Evolutionary conservation across 23 tunicate genomes (phyloP), one percentile per base, ranked within the genome.

Genomic region (Corella eumyota): DNA sequence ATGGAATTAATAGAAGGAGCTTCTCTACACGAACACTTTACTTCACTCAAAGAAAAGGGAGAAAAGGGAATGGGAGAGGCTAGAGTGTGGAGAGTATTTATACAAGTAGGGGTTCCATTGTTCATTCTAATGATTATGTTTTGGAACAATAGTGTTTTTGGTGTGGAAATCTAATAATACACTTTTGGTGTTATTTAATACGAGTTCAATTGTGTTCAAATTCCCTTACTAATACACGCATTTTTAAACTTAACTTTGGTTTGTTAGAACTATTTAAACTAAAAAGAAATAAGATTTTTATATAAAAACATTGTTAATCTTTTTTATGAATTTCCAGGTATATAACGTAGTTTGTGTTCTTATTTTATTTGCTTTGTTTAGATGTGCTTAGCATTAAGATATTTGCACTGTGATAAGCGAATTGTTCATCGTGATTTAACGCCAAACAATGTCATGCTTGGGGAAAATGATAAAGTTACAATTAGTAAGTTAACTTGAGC

Each of bases 1-100:
- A 88, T 88, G 96, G 88, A 88, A 56, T 62, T 88, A 45, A 88
- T 88, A 11, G 96, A 88, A 63, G 96, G 96, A 44, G 96, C 96
- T 6, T 78, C 96, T 2, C 58, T 92, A 37, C 93, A 92, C 53
- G 98, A 92, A 58, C 93, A 83, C 32, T 92, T 81, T 68, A 77
- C 75, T 22, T 76, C 91, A 4, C 48, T 92, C 56, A 71, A 71
- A 51, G 98, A 92, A 58, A 92, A 81, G 73, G 61, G 77, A 60
- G 78, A 88, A 73, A 62, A 45, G 5, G 95, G 95, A 13, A 88
- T 88, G 88, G 81, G 71, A 17, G 96, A 78, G 63, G 65, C 50
- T 32, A 36, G 96, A 34, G 32, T 88, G 21, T 88, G 96, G 96
- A 78, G 70, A 61, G 83, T 88, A 7, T 88, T 78, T 29, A 88